These are phyloP conservation scores for Anthophora plumipes DNA, from an alignment of 2,888 invertebrate species.

Conservation along the genomic window DNA sequence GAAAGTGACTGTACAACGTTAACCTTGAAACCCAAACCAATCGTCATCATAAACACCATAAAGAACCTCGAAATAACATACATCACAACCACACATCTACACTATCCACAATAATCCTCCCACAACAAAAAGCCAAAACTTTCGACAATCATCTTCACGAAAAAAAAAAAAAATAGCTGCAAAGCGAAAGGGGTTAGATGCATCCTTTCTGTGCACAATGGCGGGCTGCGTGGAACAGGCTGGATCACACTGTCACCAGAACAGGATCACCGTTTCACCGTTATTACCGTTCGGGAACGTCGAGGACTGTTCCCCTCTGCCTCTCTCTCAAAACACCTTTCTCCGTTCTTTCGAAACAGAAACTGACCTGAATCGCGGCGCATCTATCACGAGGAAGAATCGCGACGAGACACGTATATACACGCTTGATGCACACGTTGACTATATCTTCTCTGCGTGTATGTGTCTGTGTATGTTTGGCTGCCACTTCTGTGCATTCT, in stretches of 20 bases:
- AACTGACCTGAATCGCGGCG: constrained; percentile 61
- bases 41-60: too few relatives aligned
- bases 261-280: constrained; percentile 44
- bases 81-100: not conserved
- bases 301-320: constrained; percentile 13
- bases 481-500: constrained; percentile 46
- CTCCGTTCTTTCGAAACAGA: constrained; percentile 60
- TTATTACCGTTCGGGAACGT: constrained; percentile 31
- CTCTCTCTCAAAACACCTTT: constrained; percentile 48
- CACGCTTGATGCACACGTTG: constrained; percentile 30
- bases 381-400: constrained; percentile 67
- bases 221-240: not conserved
- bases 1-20: too few relatives aligned
- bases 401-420: constrained; percentile 63
- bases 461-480: constrained; percentile 33
- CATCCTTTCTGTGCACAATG: not conserved
- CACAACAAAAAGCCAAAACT: not conserved
- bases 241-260: constrained; percentile 34
- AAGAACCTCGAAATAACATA: too few relatives aligned
- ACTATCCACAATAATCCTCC: not conserved
- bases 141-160: not conserved
- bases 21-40: too few relatives aligned
- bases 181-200: not conserved
- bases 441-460: constrained; percentile 17
- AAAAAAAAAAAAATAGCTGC: not conserved